Base-by-base conservation (phyloP, 2,113 vertebrate genomes). In the Anolis sagrei region DNA sequence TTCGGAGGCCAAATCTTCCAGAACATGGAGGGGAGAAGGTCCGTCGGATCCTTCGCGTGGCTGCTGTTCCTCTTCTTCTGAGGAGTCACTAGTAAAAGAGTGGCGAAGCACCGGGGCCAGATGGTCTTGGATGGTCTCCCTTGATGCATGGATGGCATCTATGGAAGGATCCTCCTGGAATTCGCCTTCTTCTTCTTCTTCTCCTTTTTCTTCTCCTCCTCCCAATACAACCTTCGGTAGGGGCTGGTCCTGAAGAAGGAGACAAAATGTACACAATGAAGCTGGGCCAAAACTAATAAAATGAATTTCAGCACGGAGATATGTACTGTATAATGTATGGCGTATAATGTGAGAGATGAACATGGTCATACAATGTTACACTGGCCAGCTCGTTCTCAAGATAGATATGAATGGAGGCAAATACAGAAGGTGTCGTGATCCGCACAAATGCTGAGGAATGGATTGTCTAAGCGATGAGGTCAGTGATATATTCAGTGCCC, bases 41-140 rank as follows among this genome's bases (percentile, higher is more conserved):
- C 79, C 86, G 8, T 77, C 83, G 0, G 86, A 89, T 0, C 91
- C 91, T 23, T 21, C 84, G 54, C 7, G 69, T 2, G 3, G 89
- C 61, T 86, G 91, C 2, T 66, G 83, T 3, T 89, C 86, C 7
- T 94, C 90, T 54, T 95, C 94, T 66, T 95, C 92, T 1, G 86
- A 93, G 68, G 90, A 93, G 51, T 92, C 94, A 34, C 62, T 79
- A 23, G n/a, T 77, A 72, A 92, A 92, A 75, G 73, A 70, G 69
- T 49, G 61, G 49, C 61, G 81, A 72, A 4, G 82, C 0, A 1
- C 8, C 11, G 34, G 54, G 18, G 62, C 66, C 1, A 32, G 11
- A 39, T 64, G 70, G 16, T 78, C 62, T 18, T 64, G 68, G 54
- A 9, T 49, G 76, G 48, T 13, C 36, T 34, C 72, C 62, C 27